Base-by-base conservation (phyloP, 2,113 vertebrate genomes). In the Brachyhypopomus gauderio region DNA sequence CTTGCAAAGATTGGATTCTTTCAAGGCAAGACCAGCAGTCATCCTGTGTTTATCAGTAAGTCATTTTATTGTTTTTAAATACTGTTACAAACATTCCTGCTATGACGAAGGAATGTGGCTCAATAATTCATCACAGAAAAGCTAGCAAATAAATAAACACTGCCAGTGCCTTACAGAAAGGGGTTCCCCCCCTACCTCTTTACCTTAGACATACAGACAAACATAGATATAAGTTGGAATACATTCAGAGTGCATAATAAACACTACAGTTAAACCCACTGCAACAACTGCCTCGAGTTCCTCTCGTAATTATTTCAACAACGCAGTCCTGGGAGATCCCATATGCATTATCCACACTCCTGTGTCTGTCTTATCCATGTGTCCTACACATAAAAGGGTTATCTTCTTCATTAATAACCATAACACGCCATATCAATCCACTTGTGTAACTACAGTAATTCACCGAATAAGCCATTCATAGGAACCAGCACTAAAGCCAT, bases 161-260 rank as follows among this genome's bases (percentile, higher is more conserved):
- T 86, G 89, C 86, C 85, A 85, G 88, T 93, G 92, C 87, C 75
- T 91, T 89, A 93, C 80, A 90, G 88, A 91, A 89, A 85, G 64
- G 80, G 83, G 87, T 85, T 75, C 85, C 78, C 72, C 58, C 76
- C 34, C 41, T 52, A 63, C 75, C 85, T 77, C 63, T 78, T 85
- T 79, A 82, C 74, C 79, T 59, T 78, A 83, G 91, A 88, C 75
- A 88, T 85, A 82, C 88, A 89, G 91, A 92, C 92, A 92, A 92
- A 89, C 84, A 87, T 72, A 93, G 88, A 72, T 92, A 81, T 89
- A 90, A 80, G 87, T 92, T 91, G 90, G 93, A 90, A 91, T 96
- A 96, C 96, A 96, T 97, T 97, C 96, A 95, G 88, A 90, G 94
- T 95, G 94, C 88, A 93, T 91, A 91, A 91, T 90, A 92, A 89